Conservation (phyloP, 2,888 invertebrate genomes). For the Mesopsocus fuscifrons region DNA sequence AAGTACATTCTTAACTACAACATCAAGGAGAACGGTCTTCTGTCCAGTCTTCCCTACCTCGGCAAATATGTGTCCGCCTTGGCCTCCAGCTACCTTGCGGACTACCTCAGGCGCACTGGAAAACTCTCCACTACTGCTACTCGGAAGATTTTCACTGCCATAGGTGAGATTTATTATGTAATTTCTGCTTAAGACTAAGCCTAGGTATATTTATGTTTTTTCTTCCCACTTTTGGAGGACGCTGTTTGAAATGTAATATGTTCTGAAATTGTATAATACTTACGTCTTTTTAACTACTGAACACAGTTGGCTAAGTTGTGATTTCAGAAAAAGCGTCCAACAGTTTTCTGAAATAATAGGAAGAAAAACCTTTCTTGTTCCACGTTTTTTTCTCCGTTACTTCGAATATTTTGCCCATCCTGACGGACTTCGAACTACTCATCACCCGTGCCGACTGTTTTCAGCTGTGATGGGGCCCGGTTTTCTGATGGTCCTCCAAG, state of each 20-base stretch:
- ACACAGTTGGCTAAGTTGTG: no score
- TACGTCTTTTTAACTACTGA: no score
- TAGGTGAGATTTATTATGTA: slow-evolving; percentile 37
- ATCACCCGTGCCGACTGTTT: no score
- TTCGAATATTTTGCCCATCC: no score
- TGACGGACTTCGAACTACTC: no score
- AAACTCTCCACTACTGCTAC: slow-evolving; percentile 52
- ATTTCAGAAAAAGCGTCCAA: no score
- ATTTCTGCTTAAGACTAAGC: not conserved
- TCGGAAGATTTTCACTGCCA: slow-evolving; percentile 45
- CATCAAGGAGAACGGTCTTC: slow-evolving; percentile 66
- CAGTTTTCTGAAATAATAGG: no score
- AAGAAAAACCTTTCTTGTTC: no score
- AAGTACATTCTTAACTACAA: slow-evolving; percentile 55
- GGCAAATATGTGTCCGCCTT: slow-evolving; percentile 71
- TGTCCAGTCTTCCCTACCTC: slow-evolving; percentile 70
- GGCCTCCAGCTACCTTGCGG: slow-evolving; percentile 51
- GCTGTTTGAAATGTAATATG: not conserved
- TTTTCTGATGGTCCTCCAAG: slow-evolving; percentile 54
- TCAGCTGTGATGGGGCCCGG: slow-evolving; percentile 41
- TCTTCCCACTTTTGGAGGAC: no score
- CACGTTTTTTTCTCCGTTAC: no score
- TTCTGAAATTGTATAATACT: no score
- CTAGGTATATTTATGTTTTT: no score
- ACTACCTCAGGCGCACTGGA: slow-evolving; percentile 44